phyloP scores from a whole-genome alignment of 2,888 invertebrate species.

The Drosophila helvetica region DNA sequence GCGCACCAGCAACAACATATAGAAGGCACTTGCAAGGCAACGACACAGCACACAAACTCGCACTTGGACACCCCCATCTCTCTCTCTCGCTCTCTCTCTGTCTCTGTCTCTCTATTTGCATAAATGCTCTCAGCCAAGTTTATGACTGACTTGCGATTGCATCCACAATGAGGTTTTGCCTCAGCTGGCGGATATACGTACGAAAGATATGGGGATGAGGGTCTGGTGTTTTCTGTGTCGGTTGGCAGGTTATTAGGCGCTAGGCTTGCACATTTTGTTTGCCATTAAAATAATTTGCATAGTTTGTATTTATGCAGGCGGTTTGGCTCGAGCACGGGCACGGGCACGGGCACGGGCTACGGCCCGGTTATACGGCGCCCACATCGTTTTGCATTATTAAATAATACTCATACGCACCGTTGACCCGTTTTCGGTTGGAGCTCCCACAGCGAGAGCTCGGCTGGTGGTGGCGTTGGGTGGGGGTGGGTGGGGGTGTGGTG shows the following conservation, averaged over 20 bases:
- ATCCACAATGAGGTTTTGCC: constrained; percentile 33
- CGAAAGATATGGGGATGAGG: not conserved
- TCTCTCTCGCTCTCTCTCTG: too few relatives aligned
- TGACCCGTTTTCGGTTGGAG: constrained; percentile 55
- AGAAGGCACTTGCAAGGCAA: too few relatives aligned
- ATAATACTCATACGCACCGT: constrained; percentile 61
- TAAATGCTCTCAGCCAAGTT: constrained; percentile 63
- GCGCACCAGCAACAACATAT: too few relatives aligned
- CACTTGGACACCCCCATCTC: not conserved
- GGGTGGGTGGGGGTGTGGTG: too few relatives aligned
- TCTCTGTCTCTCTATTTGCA: constrained; percentile 51
- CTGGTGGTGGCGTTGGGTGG: too few relatives aligned
- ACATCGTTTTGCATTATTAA: constrained; percentile 67
- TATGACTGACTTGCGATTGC: constrained; percentile 65
- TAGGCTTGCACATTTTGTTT: constrained; percentile 57
- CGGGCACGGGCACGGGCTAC: constrained; percentile 15
- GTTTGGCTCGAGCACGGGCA: constrained; percentile 26
- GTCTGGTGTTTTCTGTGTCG: constrained; percentile 39
- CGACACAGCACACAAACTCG: not conserved
- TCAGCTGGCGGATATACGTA: not conserved
- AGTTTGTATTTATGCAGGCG: constrained; percentile 55
- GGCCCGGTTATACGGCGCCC: constrained; percentile 3
- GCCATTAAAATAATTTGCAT: constrained; percentile 69
- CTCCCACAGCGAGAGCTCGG: not conserved
- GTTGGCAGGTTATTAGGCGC: constrained; percentile 58